Evolutionary conservation across 2,888 invertebrate genomes (phyloP).

Genomic region (Cataglyphis rosenhaueri): DNA sequence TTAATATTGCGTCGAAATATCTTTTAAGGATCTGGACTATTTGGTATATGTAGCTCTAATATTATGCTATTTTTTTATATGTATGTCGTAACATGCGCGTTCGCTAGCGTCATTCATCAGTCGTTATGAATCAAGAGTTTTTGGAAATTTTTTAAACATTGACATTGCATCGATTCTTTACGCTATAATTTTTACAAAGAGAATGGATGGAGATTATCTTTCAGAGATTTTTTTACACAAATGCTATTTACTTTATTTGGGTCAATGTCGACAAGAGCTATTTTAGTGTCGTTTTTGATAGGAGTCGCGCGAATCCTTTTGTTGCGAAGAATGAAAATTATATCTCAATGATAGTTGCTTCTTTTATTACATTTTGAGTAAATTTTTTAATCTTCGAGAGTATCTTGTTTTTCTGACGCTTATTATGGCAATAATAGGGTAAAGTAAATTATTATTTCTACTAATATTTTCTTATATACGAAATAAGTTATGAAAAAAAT

Average conservation of each 20-base stretch:
- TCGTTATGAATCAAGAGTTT: constrained; percentile 5
- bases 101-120: background rate
- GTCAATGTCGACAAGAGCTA: constrained; percentile 62
- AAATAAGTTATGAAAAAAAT: background rate
- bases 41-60: background rate
- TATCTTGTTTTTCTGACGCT: constrained; percentile 4
- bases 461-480: background rate
- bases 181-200: constrained; percentile 7
- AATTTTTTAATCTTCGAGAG: constrained; percentile 8
- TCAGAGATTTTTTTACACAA: constrained; percentile 21
- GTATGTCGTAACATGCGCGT: constrained; percentile 29
- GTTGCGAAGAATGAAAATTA: constrained; percentile 31
- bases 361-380: constrained; percentile 33
- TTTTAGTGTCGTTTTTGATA: constrained; percentile 49
- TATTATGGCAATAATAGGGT: background rate
- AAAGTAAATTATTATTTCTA: constrained; percentile 11
- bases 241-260: constrained; percentile 51
- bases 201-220: constrained; percentile 28
- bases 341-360: constrained; percentile 32
- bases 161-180: constrained; percentile 14
- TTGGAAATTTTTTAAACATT: constrained; percentile 5
- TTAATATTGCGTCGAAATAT: background rate
- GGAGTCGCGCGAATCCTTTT: constrained; percentile 58
- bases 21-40: background rate
- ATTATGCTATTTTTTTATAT: constrained; percentile 6